These are phyloP conservation scores for Poecile montanus DNA, from an alignment of 2,797 vertebrate species.

Conservation along the genomic window DNA sequence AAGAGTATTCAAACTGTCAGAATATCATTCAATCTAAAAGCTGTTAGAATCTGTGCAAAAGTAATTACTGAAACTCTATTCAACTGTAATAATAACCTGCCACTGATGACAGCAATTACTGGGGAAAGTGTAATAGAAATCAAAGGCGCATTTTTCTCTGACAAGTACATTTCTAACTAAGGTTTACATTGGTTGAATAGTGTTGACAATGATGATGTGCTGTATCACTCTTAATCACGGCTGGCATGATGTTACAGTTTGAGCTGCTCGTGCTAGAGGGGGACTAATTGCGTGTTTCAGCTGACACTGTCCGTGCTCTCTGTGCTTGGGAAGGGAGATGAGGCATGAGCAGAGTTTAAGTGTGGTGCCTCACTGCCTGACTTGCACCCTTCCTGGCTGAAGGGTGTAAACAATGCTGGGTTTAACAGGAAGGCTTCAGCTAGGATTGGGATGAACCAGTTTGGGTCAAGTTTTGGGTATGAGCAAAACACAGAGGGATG, in stretches of 20 bases:
- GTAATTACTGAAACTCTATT: constrained; percentile 87
- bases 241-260: constrained; percentile 73
- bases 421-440: constrained; percentile 3
- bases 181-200: constrained; percentile 81
- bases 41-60: constrained; percentile 83
- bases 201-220: constrained; percentile 83
- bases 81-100: constrained; percentile 89
- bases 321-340: not conserved
- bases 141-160: constrained; percentile 84
- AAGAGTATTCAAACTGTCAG: constrained; percentile 86
- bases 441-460: not conserved
- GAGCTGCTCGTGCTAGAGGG: constrained; percentile 68
- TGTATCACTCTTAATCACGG: constrained; percentile 84
- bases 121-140: constrained; percentile 83
- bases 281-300: constrained; percentile 75
- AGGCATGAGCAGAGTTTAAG: constrained; percentile 49
- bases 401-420: constrained; percentile 8
- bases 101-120: constrained; percentile 88
- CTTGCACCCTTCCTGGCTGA: constrained; percentile 26
- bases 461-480: not conserved
- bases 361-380: constrained; percentile 42
- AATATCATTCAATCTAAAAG: constrained; percentile 85
- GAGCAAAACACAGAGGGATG: not conserved
- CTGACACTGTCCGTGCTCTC: constrained; percentile 70
- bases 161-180: constrained; percentile 83